Percentiles rank a stretch among this genome's conserved stretches.
phyloP scores from a whole-genome alignment of 2,888 invertebrate species.

The Caenorhabditis angaria region DNA sequence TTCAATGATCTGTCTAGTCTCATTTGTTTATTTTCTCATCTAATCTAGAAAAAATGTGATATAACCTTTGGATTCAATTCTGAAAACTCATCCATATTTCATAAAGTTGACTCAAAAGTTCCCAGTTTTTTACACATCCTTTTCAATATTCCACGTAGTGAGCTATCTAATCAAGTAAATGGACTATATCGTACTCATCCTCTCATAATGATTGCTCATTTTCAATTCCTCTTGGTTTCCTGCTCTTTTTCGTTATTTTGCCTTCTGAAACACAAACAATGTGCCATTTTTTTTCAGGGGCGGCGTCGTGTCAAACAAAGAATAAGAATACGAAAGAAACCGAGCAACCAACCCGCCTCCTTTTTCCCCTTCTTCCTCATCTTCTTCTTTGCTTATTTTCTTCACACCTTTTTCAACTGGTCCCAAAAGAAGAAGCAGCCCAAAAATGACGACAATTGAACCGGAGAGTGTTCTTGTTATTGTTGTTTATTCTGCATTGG shows the following conservation, averaged over 20 bases:
- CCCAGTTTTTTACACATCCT: too few relatives aligned
- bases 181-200: background rate
- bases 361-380: background rate
- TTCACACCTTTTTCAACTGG: constrained; percentile 1
- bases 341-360: background rate
- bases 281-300: background rate
- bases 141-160: background rate
- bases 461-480: constrained; percentile 28
- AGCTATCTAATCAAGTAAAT: background rate
- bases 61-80: too few relatives aligned
- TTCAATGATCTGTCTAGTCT: too few relatives aligned
- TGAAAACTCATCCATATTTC: too few relatives aligned
- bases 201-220: background rate
- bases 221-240: background rate
- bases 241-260: too few relatives aligned
- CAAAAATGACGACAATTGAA: background rate
- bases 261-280: background rate
- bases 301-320: background rate
- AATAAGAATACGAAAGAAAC: background rate
- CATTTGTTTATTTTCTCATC: too few relatives aligned
- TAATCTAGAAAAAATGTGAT: too few relatives aligned
- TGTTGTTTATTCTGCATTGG: constrained; percentile 57
- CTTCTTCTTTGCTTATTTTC: too few relatives aligned
- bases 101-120: too few relatives aligned
- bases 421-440: too few relatives aligned